phyloP scores from a whole-genome alignment of 2,888 invertebrate genomes.

The Cheilosia soror region DNA sequence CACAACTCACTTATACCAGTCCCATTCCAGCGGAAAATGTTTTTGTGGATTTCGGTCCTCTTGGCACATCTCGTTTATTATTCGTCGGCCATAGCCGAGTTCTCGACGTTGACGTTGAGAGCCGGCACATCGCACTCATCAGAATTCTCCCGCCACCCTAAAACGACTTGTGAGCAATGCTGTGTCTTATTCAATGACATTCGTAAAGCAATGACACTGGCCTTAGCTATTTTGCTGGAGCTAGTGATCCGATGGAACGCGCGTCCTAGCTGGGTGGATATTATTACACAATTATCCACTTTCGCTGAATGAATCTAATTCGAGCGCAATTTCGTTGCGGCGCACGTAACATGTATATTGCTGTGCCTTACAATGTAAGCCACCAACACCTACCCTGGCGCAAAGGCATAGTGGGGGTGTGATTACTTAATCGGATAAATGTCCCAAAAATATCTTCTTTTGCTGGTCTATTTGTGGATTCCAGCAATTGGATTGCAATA shows the following conservation, averaged over 20 bases:
- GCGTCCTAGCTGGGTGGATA: conserved; percentile 23
- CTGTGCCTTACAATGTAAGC: not conserved
- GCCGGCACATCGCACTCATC: conserved; percentile 62
- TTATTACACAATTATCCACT: conserved; percentile 71
- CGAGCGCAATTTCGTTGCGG: conserved; percentile 52
- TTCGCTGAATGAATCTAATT: conserved; percentile 67
- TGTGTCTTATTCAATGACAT: conserved; percentile 59
- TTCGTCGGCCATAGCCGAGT: conserved; percentile 39
- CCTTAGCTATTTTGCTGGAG: conserved; percentile 15
- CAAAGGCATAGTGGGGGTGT: not conserved
- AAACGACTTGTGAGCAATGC: conserved; percentile 15
- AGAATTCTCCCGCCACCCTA: conserved; percentile 48
- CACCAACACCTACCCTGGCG: not conserved
- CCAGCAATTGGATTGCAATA: not conserved
- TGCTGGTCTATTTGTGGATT: not conserved
- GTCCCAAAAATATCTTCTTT: conserved; percentile 25
- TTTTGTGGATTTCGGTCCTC: conserved; percentile 36
- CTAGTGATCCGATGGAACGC: not conserved
- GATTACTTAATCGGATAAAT: conserved; percentile 9
- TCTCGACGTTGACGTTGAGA: conserved; percentile 32
- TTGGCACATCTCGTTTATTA: conserved; percentile 54
- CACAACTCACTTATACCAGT: conserved; percentile 11
- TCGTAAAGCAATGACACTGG: conserved; percentile 2
- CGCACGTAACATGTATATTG: conserved; percentile 40
- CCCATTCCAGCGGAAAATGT: conserved; percentile 37